Conservation (phyloP, 2,888 invertebrate genomes). For the Sympetrum striolatum region DNA sequence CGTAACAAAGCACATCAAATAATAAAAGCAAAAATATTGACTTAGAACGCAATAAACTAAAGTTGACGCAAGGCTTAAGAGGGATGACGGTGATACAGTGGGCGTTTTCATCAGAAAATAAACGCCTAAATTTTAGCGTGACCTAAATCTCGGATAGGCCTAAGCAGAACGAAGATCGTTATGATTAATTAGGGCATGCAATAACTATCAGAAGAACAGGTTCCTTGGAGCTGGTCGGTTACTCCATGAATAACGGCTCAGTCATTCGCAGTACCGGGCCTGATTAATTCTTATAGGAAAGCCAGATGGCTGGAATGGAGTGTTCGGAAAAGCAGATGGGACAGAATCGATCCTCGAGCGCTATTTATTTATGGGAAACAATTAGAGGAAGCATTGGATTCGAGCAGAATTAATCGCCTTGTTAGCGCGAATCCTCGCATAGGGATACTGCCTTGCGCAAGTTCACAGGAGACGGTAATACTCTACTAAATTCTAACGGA, state of each 20-base stretch:
- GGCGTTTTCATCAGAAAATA: no score
- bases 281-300: neutral
- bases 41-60: no score
- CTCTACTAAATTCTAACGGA: neutral
- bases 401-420: neutral
- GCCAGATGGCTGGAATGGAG: neutral
- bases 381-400: neutral
- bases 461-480: neutral
- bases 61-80: no score
- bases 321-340: neutral
- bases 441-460: neutral
- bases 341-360: neutral
- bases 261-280: neutral
- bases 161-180: no score
- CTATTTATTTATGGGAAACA: neutral
- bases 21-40: no score
- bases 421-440: neutral
- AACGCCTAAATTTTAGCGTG: no score
- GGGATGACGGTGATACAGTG: no score
- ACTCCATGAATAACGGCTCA: neutral
- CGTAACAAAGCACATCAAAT: no score
- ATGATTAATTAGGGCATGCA: no score
- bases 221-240: neutral
- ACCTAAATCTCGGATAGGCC: no score
- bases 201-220: no score